phyloP scores from a whole-genome alignment of 2,888 invertebrate species.

The Drosophila antonietae region DNA sequence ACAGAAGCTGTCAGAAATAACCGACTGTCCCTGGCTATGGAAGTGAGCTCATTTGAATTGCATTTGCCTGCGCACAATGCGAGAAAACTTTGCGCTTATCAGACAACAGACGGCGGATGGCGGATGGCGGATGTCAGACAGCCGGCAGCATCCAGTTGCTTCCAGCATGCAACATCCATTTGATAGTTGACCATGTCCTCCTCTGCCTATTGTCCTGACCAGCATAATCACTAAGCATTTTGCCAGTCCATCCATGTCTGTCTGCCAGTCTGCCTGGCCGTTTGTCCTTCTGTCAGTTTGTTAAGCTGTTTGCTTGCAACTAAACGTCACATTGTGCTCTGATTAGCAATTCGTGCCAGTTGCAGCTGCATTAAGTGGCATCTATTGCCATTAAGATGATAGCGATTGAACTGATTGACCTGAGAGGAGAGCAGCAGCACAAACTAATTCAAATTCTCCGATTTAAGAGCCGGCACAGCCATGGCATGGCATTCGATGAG shows the following conservation, averaged over 20 bases:
- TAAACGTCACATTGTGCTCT: conserved; percentile 44
- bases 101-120: conserved; percentile 26
- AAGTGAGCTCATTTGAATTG: conserved; percentile 66
- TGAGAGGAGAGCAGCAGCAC: neutral
- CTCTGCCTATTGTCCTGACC: conserved; percentile 5
- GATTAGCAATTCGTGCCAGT: conserved; percentile 49
- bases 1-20: conserved; percentile 4
- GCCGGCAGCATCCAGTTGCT: conserved; percentile 14
- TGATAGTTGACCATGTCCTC: conserved; percentile 14
- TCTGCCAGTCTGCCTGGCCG: neutral
- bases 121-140: conserved; percentile 19
- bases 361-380: conserved; percentile 35
- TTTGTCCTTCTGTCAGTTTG: neutral
- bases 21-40: conserved; percentile 10
- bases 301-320: conserved; percentile 35
- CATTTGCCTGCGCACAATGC: conserved; percentile 50
- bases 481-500: conserved; percentile 1
- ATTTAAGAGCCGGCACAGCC: neutral
- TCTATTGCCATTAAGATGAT: conserved; percentile 41
- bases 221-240: conserved; percentile 47
- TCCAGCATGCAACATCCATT: neutral
- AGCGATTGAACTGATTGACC: conserved; percentile 30
- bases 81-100: conserved; percentile 64
- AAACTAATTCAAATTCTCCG: neutral
- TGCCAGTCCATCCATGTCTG: conserved; percentile 5